A percentile compares a stretch with the other conserved stretches of the same genome.
Evolutionary conservation across 2,113 vertebrate species (phyloP).

Genomic region (Nannobrachium achirus): DNA sequence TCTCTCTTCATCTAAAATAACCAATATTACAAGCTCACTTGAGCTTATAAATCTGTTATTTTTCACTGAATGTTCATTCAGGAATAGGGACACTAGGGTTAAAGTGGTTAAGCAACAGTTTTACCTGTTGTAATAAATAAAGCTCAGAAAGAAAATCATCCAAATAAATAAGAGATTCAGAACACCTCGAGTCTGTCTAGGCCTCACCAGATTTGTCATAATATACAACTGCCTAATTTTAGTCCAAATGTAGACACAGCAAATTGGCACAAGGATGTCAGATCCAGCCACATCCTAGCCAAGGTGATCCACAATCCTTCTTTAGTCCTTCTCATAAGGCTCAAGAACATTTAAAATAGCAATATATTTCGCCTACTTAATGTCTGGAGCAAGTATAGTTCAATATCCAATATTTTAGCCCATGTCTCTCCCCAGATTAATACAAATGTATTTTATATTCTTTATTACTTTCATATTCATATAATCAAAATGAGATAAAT

Average conservation of each 20-base stretch:
- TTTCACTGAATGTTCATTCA: too few species aligned
- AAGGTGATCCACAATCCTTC: not conserved
- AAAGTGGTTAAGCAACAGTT: too few species aligned
- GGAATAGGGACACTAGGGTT: too few species aligned
- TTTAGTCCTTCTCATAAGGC: too few species aligned
- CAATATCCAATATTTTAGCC: slow-evolving; percentile 17
- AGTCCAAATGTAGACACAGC: not conserved
- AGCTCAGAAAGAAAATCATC: not conserved
- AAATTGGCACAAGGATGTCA: slow-evolving; percentile 27
- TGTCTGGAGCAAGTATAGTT: slow-evolving; percentile 12
- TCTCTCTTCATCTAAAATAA: too few species aligned
- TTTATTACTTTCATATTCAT: not conserved
- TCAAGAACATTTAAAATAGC: slow-evolving; percentile 2
- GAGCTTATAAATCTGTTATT: too few species aligned
- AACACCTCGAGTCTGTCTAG: too few species aligned
- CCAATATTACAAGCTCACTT: too few species aligned
- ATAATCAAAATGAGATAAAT: not conserved
- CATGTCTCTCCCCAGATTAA: not conserved
- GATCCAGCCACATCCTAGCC: slow-evolving; percentile 5
- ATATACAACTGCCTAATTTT: not conserved
- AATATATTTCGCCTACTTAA: slow-evolving; percentile 24
- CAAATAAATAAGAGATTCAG: too few species aligned
- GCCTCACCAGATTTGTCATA: not conserved
- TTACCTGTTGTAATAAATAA: not conserved
- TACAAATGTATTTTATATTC: not conserved